phyloP scores from a whole-genome alignment of 1,140 invertebrate genomes.

The Nymphalis io region DNA sequence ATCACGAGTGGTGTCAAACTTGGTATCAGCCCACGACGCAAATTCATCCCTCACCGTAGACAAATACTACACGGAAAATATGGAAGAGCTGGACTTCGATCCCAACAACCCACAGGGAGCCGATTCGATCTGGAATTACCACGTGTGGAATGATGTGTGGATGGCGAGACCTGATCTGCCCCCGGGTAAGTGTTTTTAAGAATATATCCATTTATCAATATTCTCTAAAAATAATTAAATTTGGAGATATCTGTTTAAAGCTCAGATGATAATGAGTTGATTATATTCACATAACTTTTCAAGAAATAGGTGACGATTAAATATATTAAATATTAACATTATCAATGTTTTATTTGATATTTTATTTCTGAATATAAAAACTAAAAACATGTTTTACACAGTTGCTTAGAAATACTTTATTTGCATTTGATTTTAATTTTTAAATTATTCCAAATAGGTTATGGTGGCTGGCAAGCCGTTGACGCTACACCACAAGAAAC shows the following conservation, averaged over 20 bases:
- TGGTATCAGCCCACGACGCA: conserved; percentile 87
- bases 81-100: conserved; percentile 82
- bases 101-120: conserved; percentile 80
- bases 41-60: conserved; percentile 88
- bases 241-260: no score
- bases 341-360: no score
- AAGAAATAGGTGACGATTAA: no score
- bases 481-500: conserved; percentile 88
- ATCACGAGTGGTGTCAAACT: conserved; percentile 86
- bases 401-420: neutral
- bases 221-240: no score
- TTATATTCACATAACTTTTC: no score
- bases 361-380: no score
- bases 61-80: conserved; percentile 83
- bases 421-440: neutral
- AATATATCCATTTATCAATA: no score
- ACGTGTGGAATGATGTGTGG: conserved; percentile 91
- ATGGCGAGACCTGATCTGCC: conserved; percentile 87
- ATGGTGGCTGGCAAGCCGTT: conserved; percentile 88
- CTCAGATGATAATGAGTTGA: no score
- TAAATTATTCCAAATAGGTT: conserved; percentile 65
- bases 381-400: no score
- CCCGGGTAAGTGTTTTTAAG: conserved; percentile 62
- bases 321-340: no score
- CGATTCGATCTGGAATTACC: conserved; percentile 89